A percentile compares a stretch with the other conserved stretches of the same genome.
Conservation (phyloP, 2,888 invertebrate genomes). For the Andrena marginata region DNA sequence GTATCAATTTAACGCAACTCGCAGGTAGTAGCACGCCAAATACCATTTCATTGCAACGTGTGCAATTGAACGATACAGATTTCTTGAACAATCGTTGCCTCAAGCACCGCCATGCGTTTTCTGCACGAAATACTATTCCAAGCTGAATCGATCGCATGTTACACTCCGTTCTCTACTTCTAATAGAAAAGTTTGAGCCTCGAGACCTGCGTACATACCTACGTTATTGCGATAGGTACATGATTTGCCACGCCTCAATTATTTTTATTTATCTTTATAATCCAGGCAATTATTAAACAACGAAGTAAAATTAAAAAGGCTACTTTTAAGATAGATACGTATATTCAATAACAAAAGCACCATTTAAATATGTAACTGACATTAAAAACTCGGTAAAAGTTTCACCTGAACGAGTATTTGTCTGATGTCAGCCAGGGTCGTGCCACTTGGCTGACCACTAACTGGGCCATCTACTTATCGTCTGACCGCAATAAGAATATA, state of each 20-base stretch:
- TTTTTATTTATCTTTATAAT: no score
- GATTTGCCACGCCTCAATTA: no score
- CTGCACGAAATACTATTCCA: constrained; percentile 1
- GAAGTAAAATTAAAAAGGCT: no score
- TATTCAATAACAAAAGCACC: background rate
- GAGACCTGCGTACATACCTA: no score
- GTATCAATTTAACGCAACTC: constrained; percentile 35
- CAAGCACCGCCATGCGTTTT: background rate
- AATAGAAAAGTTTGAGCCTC: background rate
- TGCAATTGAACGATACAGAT: constrained; percentile 33
- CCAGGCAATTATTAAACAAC: no score
- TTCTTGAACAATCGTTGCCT: constrained; percentile 20
- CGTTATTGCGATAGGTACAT: no score
- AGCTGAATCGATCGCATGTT: constrained; percentile 1
- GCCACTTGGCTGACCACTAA: no score
- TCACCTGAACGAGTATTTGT: background rate
- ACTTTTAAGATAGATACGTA: no score
- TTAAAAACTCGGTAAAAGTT: background rate
- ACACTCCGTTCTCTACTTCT: background rate
- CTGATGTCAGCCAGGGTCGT: background rate
- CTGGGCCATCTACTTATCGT: no score
- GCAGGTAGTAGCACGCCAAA: constrained; percentile 9
- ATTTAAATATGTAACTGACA: background rate
- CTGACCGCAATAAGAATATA: no score
- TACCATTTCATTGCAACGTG: constrained; percentile 39